phyloP scores from a whole-genome alignment of 2,797 vertebrate species.

The Nannoperca australis region DNA sequence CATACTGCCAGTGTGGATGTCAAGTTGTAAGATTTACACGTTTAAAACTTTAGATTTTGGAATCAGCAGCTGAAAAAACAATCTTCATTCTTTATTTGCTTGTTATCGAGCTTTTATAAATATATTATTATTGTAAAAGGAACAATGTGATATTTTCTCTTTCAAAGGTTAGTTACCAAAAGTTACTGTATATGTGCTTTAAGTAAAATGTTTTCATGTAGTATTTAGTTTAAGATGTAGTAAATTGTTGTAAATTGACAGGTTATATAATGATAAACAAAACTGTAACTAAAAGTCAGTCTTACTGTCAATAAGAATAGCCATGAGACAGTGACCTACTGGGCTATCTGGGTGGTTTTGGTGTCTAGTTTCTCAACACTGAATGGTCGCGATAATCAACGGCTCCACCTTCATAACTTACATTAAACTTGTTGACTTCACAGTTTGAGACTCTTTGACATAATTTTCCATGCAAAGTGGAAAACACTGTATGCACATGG shows the following conservation, averaged over 20 bases:
- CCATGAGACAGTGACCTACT: not conserved
- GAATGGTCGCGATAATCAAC: not conserved
- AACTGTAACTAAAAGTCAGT: not conserved
- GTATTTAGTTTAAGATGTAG: not conserved
- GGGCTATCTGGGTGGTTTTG: not conserved
- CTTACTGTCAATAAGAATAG: not conserved
- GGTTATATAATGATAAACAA: not conserved
- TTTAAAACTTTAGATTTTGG: not conserved
- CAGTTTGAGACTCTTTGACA: not conserved
- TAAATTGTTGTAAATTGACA: not conserved
- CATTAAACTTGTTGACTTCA: not conserved
- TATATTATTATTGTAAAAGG: not conserved
- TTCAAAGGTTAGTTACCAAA: not conserved
- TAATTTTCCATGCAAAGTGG: conserved; percentile 62
- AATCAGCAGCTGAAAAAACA: not conserved
- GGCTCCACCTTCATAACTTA: not conserved
- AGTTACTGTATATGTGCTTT: not conserved
- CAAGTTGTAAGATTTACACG: not conserved
- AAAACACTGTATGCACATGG: conserved; percentile 26
- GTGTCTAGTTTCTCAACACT: conserved; percentile 51
- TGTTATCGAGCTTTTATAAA: not conserved
- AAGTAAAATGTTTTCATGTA: not conserved
- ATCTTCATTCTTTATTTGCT: not conserved
- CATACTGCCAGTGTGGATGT: not conserved
- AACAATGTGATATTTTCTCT: not conserved